These are phyloP conservation scores for Phylloscopus whistleri DNA, from an alignment of 2,113 vertebrate genomes.

Conservation along the genomic window DNA sequence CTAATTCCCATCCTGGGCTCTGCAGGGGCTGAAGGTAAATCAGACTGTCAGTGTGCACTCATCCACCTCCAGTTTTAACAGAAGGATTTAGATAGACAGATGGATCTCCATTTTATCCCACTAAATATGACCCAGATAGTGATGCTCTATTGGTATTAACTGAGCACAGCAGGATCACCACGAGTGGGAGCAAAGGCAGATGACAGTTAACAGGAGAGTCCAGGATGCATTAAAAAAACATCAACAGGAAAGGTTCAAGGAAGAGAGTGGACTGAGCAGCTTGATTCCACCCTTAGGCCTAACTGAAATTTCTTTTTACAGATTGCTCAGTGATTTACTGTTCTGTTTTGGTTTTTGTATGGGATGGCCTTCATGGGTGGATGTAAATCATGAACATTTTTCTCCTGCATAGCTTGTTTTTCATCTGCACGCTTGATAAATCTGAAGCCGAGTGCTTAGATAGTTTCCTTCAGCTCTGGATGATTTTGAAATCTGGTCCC, in stretches of 20 bases:
- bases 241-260: neutral
- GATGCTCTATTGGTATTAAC: neutral
- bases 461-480: neutral
- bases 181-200: neutral
- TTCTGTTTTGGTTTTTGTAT: constrained; percentile 25
- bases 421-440: neutral
- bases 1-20: neutral
- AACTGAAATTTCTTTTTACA: neutral
- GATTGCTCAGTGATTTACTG: constrained; percentile 10
- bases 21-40: constrained; percentile 15
- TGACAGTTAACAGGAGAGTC: neutral
- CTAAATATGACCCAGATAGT: constrained; percentile 1
- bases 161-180: neutral
- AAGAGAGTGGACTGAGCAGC: neutral
- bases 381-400: constrained; percentile 7
- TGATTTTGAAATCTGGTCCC: neutral
- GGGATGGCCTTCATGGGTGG: neutral
- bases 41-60: neutral
- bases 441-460: neutral
- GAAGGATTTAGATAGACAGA: neutral
- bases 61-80: neutral
- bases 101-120: neutral
- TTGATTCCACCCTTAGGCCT: neutral
- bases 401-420: neutral
- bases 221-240: neutral